Evolutionary conservation across 1,140 invertebrate species (phyloP).

Genomic region (Hesperophylax magnus): DNA sequence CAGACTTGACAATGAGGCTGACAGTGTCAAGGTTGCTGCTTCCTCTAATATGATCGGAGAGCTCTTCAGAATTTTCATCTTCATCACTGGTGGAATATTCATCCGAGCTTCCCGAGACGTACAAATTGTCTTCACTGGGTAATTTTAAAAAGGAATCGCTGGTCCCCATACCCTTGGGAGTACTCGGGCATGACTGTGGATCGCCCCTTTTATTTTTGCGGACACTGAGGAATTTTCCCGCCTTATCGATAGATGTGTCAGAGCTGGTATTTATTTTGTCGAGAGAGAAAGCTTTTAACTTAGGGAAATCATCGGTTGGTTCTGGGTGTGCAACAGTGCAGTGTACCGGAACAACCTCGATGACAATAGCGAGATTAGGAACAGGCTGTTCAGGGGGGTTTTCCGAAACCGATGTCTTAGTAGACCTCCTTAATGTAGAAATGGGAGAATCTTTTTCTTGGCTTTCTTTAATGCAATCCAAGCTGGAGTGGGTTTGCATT

Average conservation of each 20-base stretch:
- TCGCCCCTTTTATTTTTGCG: constrained; percentile 51
- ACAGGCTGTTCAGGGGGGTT: constrained; percentile 7
- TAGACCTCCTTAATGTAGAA: constrained; percentile 65
- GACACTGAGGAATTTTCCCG: constrained; percentile 29
- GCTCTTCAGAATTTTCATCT: constrained; percentile 67
- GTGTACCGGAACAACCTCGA: constrained; percentile 17
- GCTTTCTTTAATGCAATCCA: constrained; percentile 73
- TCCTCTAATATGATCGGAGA: constrained; percentile 58
- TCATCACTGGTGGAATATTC: constrained; percentile 66
- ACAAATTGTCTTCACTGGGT: constrained; percentile 63
- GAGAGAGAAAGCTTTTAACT: constrained; percentile 46
- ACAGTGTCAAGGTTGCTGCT: constrained; percentile 68
- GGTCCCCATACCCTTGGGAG: constrained; percentile 62
- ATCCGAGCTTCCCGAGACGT: constrained; percentile 65
- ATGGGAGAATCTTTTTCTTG: constrained; percentile 69
- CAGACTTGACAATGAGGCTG: constrained; percentile 71
- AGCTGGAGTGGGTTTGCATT: constrained; percentile 72
- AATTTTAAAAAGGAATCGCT: constrained; percentile 65
- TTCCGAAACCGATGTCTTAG: constrained; percentile 64
- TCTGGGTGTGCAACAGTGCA: background rate
- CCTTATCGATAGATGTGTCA: constrained; percentile 39
- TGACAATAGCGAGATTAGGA: constrained; percentile 43
- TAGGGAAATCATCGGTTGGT: constrained; percentile 20
- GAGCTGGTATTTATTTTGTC: constrained; percentile 51
- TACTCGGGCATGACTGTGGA: constrained; percentile 67